Conservation (phyloP, 2,888 invertebrate genomes). For the Mongoloraphidia duomilia region DNA sequence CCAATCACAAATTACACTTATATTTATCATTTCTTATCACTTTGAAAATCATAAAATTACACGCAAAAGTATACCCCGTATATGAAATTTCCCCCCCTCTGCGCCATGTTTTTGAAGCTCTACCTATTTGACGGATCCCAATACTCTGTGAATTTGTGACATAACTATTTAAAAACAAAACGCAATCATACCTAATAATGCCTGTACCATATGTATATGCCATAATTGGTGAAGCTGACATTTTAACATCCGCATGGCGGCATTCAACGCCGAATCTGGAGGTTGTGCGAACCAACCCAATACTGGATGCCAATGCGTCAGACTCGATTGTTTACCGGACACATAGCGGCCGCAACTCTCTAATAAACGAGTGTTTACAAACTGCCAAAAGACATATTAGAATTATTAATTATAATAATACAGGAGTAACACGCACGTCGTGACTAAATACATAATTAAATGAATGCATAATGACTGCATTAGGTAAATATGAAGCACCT, state of each 20-base stretch:
- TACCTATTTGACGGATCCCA: too few species aligned
- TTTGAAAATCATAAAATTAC: too few species aligned
- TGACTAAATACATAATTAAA: too few species aligned
- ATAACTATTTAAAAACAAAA: not conserved
- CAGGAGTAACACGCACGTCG: too few species aligned
- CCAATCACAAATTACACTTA: too few species aligned
- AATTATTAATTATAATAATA: too few species aligned
- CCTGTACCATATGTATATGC: conserved; percentile 38
- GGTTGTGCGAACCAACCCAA: conserved; percentile 82
- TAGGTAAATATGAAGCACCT: too few species aligned
- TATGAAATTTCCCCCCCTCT: too few species aligned
- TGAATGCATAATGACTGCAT: too few species aligned
- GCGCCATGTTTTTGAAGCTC: too few species aligned
- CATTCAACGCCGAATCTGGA: conserved; percentile 37
- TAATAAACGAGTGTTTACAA: conserved; percentile 70
- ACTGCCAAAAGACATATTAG: conserved; percentile 35
- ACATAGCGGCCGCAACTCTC: conserved; percentile 87
- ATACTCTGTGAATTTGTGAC: not conserved
- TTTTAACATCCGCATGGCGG: conserved; percentile 38
- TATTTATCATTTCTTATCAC: too few species aligned
- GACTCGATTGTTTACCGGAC: conserved; percentile 76
- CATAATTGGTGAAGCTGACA: conserved; percentile 38
- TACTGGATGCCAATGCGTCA: conserved; percentile 96
- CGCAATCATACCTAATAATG: conserved; percentile 34
- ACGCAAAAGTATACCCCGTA: too few species aligned